A percentile compares a stretch with the other conserved stretches of the same genome.
These are phyloP conservation scores for Amiota mariae DNA, from an alignment of 2,888 invertebrate genomes.

Conservation along the genomic window DNA sequence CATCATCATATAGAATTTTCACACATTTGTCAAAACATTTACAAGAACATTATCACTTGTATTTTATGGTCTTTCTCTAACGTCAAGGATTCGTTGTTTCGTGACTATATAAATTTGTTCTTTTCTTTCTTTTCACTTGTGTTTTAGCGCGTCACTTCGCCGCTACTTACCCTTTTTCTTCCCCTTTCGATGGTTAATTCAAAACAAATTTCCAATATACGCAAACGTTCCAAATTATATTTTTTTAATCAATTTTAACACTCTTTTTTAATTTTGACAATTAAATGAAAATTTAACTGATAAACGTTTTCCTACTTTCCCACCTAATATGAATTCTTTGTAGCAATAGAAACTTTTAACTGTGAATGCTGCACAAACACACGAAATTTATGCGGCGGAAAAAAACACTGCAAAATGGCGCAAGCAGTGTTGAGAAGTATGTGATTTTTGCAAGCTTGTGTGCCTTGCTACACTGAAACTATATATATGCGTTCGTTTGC, in stretches of 20 bases:
- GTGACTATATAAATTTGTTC: too few species aligned
- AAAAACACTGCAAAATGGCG: conserved; percentile 22
- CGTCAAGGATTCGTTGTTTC: too few species aligned
- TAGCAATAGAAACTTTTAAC: neutral
- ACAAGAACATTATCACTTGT: too few species aligned
- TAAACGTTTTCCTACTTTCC: neutral
- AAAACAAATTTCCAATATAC: neutral
- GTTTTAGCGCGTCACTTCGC: conserved; percentile 13
- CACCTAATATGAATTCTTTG: neutral
- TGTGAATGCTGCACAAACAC: neutral
- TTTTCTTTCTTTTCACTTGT: neutral
- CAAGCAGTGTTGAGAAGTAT: neutral
- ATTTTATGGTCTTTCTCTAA: too few species aligned
- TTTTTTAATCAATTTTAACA: neutral
- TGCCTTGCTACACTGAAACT: neutral
- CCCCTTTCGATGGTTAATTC: neutral
- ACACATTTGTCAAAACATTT: too few species aligned
- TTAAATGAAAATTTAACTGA: neutral
- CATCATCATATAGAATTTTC: too few species aligned
- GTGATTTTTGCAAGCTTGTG: neutral
- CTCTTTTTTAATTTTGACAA: conserved; percentile 13
- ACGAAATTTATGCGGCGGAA: conserved; percentile 20
- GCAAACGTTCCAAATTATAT: neutral
- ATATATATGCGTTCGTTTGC: too few species aligned
- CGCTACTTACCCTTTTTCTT: neutral